Evolutionary conservation across 1,140 invertebrate genomes (phyloP), one percentile per base, ranked within the genome.

Genomic region (Pogonus chalceus): DNA sequence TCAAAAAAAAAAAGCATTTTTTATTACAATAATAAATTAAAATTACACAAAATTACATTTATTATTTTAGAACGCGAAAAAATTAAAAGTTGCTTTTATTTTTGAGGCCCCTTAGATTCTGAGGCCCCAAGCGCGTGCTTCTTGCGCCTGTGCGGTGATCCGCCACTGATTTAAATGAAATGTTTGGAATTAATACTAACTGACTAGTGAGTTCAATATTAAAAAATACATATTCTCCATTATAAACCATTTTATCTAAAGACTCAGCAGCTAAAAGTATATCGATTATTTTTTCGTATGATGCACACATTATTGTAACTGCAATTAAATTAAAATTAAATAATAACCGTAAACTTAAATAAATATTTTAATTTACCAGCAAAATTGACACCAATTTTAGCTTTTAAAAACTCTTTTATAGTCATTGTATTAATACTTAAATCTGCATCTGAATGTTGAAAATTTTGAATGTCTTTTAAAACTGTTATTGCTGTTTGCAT

Each of bases 191-290:
- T 31, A 7, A 31, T 10, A 9, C 3, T 18, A 43, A 7, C 9
- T 43, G n/a, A 16, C 37, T 43, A 4, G 37, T 43, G 4, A 96
- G 75, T 70, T 96, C 92, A 60, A 96, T 92, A 67, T 93, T 96
- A 72, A 96, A 92, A 75, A 97, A 96, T 31, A 95, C 92, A 71
- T 96, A 97, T 74, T 97, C 93, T 12, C 93, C 93, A 54, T 88
- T 92, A 61, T 87, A 84, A 18, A 91, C 85, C 87, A 94, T 92
- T 55, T 90, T 89, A 12, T 16, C 37, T 24, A 95, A 76, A 57
- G 91, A 85, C 63, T 92, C 84, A 16, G 92, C 92, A 2, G 88
- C 87, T 62, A 96, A 66, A 74, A 96, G 80, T 57, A 95, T 92
- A 64, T 90, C 83, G 51, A 92, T 72, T 23, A 95, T 87, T 46